phyloP scores from a whole-genome alignment of 2,888 invertebrate genomes.

The Sesia apiformis region DNA sequence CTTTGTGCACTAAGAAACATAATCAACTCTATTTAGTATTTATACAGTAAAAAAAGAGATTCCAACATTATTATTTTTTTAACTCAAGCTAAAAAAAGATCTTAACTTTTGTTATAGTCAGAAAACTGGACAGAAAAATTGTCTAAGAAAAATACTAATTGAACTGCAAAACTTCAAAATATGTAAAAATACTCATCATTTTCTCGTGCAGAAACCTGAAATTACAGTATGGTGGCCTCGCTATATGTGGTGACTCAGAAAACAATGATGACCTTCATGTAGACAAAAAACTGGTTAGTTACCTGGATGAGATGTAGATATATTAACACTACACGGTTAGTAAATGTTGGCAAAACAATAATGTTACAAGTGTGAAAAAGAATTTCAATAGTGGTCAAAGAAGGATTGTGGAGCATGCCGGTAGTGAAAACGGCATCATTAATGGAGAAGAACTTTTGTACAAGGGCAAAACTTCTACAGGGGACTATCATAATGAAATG shows the following conservation, averaged over 20 bases:
- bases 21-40: too few relatives aligned
- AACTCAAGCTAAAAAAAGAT: too few relatives aligned
- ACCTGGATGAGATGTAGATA: background rate
- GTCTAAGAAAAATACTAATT: background rate
- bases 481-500: too few relatives aligned
- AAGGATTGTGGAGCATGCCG: background rate
- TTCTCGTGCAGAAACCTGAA: background rate
- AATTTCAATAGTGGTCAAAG: background rate
- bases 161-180: background rate
- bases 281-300: background rate
- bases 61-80: too few relatives aligned
- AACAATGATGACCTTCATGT: background rate
- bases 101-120: too few relatives aligned
- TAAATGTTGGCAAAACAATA: background rate
- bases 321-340: background rate
- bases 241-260: background rate
- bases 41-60: too few relatives aligned
- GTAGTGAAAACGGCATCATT: background rate
- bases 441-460: background rate
- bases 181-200: background rate
- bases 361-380: background rate
- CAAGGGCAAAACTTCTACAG: too few relatives aligned
- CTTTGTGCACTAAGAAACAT: too few relatives aligned
- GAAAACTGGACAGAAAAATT: too few relatives aligned
- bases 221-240: background rate